Base-by-base conservation (phyloP, 2,113 vertebrate species). In the Antigone vipio region DNA sequence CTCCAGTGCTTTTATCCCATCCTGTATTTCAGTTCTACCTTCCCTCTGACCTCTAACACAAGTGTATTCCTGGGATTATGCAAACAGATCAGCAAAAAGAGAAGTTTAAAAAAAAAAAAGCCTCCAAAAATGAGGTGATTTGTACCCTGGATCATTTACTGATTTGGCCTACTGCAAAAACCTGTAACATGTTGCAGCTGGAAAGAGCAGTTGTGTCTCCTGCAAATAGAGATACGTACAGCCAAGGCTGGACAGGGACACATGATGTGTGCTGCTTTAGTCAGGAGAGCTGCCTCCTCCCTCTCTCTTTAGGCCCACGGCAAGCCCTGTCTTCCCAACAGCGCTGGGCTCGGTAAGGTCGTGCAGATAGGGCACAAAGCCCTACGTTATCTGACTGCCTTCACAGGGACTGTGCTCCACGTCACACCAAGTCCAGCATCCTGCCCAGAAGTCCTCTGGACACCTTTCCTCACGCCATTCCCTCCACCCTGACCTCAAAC, bases 181-280 rank as follows among this genome's bases (percentile, higher is more conserved):
- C 21, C 29, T 19, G 40, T 16, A 29, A 35, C 38, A 16, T 0
- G 10, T 0, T 34, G 32, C 55, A 44, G 5, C 15, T 18, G 24
- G 19, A 6, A 16, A 9, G 12, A 26, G 24, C 30, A 35, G 64
- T 6, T 11, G 3, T 16, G 9, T 3, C 19, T 15, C 3, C 42
- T 27, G 56, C 49, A 26, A 47, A 56, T 0, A 3, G 49, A 15
- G 21, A 29, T 2, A 6, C 29, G 1, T 1, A 2, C 18, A 19
- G 44, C 11, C 59, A 2, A 6, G 30, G 29, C 55, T 21, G 62
- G 47, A 5, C 18, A 9, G 15, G 17, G 50, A 1, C 55, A 5
- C 5, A 4, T 0, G 7, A 45, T 2, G 5, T 0, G 9, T 6
- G 14, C 52, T 14, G 2, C 14, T 17, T 10, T 0, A 7, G 14